A percentile compares a stretch with the other conserved stretches of the same genome.
phyloP scores from a whole-genome alignment of 2,113 vertebrate genomes.

The Corvus moneduloides region DNA sequence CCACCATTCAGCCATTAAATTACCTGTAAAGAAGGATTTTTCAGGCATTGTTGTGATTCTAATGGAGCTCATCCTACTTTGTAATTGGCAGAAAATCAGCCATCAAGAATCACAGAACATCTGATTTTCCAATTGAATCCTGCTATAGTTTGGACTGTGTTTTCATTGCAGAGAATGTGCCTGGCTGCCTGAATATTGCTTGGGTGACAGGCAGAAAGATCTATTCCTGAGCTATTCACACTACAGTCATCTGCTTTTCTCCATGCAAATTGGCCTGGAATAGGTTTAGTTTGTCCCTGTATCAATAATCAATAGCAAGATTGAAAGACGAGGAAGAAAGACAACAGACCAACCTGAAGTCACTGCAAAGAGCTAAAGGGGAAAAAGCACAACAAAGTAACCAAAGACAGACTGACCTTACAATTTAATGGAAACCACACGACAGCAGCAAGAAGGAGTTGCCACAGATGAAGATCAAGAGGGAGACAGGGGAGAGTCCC shows the following conservation, averaged over 20 bases:
- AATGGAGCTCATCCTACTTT: neutral
- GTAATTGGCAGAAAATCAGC: neutral
- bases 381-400: neutral
- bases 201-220: neutral
- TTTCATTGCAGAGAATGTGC: neutral
- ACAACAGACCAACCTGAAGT: neutral
- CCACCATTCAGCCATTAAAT: neutral
- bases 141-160: neutral
- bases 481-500: neutral
- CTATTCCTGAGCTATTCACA: neutral
- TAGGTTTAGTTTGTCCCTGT: neutral
- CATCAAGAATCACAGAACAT: neutral
- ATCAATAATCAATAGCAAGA: neutral
- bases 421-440: neutral
- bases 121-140: constrained; percentile 14
- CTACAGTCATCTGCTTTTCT: neutral
- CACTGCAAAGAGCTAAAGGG: neutral
- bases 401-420: neutral
- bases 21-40: neutral
- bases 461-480: neutral
- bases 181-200: neutral
- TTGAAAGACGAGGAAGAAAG: neutral
- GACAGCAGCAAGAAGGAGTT: neutral
- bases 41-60: neutral
- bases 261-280: neutral